Conservation (phyloP, 1,140 invertebrate genomes). For the Megalopta genalis region DNA sequence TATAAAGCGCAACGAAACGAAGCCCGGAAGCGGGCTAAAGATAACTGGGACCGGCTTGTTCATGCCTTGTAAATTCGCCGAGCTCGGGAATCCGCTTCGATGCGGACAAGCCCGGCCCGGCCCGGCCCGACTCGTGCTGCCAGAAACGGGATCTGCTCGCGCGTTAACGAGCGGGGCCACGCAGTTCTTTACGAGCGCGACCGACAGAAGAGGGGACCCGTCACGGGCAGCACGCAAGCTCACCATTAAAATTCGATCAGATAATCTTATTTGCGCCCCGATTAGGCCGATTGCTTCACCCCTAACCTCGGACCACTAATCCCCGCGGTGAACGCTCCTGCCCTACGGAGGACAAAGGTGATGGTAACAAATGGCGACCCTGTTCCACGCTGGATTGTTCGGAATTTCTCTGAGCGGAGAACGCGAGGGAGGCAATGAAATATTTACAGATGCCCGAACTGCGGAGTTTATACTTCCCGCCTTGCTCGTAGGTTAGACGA, state of each 20-base stretch:
- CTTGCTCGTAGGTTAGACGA: too few species aligned
- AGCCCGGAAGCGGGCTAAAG: conserved; percentile 22
- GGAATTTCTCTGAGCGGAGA: too few species aligned
- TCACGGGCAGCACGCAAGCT: conserved; percentile 67
- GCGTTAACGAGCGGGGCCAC: conserved; percentile 15
- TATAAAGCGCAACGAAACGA: conserved; percentile 25
- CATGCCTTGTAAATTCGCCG: conserved; percentile 66
- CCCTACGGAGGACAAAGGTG: too few species aligned
- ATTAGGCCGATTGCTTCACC: conserved; percentile 63
- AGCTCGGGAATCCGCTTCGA: conserved; percentile 43
- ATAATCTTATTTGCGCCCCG: conserved; percentile 76
- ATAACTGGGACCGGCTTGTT: conserved; percentile 68
- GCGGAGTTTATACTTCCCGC: too few species aligned
- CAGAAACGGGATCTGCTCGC: background rate
- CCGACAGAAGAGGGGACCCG: conserved; percentile 5
- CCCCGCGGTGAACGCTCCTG: too few species aligned
- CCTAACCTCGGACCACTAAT: too few species aligned
- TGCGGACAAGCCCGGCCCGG: too few species aligned
- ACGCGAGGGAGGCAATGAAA: too few species aligned
- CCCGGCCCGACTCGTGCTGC: too few species aligned
- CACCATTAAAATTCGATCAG: conserved; percentile 78
- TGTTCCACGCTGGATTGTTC: too few species aligned
- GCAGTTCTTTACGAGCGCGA: conserved; percentile 34
- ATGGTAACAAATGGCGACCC: too few species aligned
- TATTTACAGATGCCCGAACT: too few species aligned